These are phyloP conservation scores for Dromiciops gliroides DNA, from an alignment of 2,113 vertebrate genomes.

Conservation along the genomic window DNA sequence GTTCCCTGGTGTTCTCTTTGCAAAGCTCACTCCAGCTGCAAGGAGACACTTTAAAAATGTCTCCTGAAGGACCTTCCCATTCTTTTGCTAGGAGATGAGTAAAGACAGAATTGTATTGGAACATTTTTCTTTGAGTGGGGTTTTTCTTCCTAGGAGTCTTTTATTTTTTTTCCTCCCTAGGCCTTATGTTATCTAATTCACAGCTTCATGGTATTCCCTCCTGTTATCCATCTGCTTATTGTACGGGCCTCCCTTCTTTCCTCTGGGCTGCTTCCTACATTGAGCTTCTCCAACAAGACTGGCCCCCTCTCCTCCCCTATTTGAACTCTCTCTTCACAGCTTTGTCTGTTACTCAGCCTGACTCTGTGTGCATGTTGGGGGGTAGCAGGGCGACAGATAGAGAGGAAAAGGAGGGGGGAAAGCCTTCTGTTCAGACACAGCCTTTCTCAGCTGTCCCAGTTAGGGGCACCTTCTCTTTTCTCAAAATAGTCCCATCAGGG, in stretches of 20 bases:
- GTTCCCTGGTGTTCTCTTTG: not conserved
- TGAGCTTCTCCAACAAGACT: not conserved
- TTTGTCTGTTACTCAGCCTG: constrained; percentile 1
- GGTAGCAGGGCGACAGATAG: not conserved
- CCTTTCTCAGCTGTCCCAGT: not conserved
- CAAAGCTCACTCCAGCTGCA: not conserved
- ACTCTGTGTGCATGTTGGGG: not conserved
- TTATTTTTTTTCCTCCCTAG: not conserved
- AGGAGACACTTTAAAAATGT: not conserved
- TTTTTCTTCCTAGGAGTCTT: not conserved
- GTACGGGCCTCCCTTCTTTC: not conserved
- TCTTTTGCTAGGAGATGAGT: not conserved
- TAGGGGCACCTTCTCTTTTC: not conserved
- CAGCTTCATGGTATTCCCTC: not conserved
- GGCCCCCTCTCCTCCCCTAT: not conserved
- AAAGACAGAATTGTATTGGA: not conserved
- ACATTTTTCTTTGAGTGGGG: not conserved
- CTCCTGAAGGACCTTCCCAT: not conserved
- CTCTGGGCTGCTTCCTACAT: not conserved
- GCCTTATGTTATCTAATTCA: not conserved
- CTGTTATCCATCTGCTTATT: not conserved
- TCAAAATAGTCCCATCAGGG: not conserved
- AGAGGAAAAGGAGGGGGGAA: not conserved
- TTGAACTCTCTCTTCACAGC: not conserved
- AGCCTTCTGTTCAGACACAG: not conserved